Evolutionary conservation across 1,140 invertebrate genomes (phyloP).

Genomic region (Ceratina calcarata): DNA sequence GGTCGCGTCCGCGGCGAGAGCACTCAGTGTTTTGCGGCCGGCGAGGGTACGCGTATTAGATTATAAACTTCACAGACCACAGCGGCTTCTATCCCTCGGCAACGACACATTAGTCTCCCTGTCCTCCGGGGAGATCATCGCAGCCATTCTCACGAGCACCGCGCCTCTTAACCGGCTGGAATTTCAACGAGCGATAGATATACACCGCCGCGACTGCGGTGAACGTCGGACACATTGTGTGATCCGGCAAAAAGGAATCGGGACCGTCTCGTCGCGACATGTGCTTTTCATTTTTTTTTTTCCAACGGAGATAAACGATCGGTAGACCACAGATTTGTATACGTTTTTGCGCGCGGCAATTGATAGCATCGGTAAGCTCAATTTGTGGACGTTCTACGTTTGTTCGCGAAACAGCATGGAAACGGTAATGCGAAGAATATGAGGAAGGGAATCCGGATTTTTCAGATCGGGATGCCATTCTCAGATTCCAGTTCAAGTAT

Average conservation of each 20-base stretch:
- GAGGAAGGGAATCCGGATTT: conserved; percentile 6
- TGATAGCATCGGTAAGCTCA: background rate
- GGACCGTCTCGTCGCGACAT: background rate
- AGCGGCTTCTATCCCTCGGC: conserved; percentile 64
- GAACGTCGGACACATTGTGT: background rate
- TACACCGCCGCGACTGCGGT: conserved; percentile 18
- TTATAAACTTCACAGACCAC: conserved; percentile 79
- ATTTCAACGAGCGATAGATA: conserved; percentile 54
- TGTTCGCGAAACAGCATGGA: background rate
- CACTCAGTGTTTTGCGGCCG: conserved; percentile 75
- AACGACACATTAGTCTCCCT: conserved; percentile 72
- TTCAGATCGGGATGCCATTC: background rate
- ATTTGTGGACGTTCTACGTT: background rate
- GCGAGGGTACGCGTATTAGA: conserved; percentile 74
- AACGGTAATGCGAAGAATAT: background rate
- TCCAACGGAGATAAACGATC: background rate
- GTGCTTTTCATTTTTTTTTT: background rate
- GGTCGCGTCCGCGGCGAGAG: conserved; percentile 72
- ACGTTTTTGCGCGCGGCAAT: conserved; percentile 2
- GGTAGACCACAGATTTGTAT: conserved; percentile 24
- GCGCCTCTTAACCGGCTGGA: conserved; percentile 57
- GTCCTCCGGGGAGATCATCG: conserved; percentile 64
- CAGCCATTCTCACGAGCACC: conserved; percentile 10
- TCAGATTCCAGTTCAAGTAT: background rate
- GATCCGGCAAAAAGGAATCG: background rate